Evolutionary conservation across 2,113 vertebrate species (phyloP).

Genomic region (Ceyx margarethae): DNA sequence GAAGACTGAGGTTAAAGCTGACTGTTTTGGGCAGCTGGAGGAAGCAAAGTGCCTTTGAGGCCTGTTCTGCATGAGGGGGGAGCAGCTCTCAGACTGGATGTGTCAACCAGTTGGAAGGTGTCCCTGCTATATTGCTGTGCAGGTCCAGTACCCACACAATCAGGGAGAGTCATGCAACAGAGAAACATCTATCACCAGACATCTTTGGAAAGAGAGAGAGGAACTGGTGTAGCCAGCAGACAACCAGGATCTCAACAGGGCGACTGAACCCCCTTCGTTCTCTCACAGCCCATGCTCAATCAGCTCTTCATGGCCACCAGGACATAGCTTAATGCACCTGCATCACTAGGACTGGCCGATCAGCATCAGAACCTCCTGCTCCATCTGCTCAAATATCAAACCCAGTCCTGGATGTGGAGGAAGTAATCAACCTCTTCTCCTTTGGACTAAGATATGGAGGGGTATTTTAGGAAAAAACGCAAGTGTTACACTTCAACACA

Average conservation of each 20-base stretch:
- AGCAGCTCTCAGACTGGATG: neutral
- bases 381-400: neutral
- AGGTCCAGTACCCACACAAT: neutral
- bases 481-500: neutral
- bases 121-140: neutral
- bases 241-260: neutral
- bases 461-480: neutral
- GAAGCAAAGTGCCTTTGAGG: neutral
- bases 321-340: accelerated
- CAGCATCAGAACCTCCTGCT: neutral
- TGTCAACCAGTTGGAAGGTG: accelerated
- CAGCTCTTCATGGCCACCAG: neutral
- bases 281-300: accelerated
- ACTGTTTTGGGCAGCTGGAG: accelerated
- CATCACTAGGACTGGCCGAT: accelerated
- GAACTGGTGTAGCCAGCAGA: neutral
- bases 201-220: neutral
- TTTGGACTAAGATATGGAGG: neutral
- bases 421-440: neutral
- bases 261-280: accelerated
- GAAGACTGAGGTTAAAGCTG: accelerated
- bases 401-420: neutral
- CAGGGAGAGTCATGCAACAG: accelerated
- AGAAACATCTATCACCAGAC: accelerated
- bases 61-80: accelerated